A percentile compares a stretch with the other conserved stretches of the same genome.
Evolutionary conservation across 2,888 invertebrate genomes (phyloP).

Genomic region (Aricia artaxerxes): DNA sequence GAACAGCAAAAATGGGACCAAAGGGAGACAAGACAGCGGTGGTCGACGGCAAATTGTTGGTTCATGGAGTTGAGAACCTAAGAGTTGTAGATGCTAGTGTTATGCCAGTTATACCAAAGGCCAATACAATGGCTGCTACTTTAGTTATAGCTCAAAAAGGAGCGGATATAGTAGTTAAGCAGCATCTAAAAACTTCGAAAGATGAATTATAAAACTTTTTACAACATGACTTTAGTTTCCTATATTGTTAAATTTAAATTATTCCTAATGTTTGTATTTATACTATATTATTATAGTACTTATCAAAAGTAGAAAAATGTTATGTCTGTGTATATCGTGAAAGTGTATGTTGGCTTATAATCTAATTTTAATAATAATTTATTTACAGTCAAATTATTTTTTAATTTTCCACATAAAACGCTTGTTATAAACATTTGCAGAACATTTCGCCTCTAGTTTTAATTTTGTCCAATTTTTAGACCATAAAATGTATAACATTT

Average conservation of each 20-base stretch:
- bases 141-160: slow-evolving; percentile 76
- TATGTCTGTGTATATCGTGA: too few relatives aligned
- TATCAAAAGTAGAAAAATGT: too few relatives aligned
- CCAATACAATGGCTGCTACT: slow-evolving; percentile 79
- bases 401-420: not conserved
- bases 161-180: slow-evolving; percentile 59
- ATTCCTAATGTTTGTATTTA: not conserved
- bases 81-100: slow-evolving; percentile 76
- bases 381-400: not conserved
- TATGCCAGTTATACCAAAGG: slow-evolving; percentile 77
- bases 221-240: not conserved
- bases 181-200: slow-evolving; percentile 49
- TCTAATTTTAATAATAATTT: not conserved
- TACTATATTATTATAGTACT: too few relatives aligned
- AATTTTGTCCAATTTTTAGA: not conserved
- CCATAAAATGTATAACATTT: not conserved
- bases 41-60: slow-evolving; percentile 71
- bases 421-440: not conserved
- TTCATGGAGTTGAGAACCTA: slow-evolving; percentile 76
- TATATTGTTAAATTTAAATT: not conserved
- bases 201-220: slow-evolving; percentile 49
- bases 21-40: slow-evolving; percentile 66
- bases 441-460: not conserved
- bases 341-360: not conserved
- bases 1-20: slow-evolving; percentile 85